Evolutionary conservation across 2,797 vertebrate species (phyloP).

Genomic region (Macrochelys suwanniensis): DNA sequence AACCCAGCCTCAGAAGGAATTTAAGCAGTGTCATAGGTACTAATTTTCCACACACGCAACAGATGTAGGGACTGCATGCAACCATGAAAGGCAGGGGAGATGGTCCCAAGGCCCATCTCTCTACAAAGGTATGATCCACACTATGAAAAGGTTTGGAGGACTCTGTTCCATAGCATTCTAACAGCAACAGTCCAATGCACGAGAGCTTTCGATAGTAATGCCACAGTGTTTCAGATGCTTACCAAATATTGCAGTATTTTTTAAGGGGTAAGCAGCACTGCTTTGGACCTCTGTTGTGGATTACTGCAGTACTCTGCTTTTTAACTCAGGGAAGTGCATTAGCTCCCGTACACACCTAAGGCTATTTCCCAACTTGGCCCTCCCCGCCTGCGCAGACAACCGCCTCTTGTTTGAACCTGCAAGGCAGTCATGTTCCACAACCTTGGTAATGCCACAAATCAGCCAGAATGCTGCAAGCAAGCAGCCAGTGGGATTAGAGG

Average conservation of each 20-base stretch:
- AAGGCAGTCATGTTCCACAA: slow-evolving; percentile 11
- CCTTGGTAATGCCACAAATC: neutral
- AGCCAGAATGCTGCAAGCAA: slow-evolving; percentile 15
- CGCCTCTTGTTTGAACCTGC: neutral
- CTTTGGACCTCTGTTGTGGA: slow-evolving; percentile 44
- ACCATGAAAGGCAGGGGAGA: neutral
- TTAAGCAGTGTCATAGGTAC: neutral
- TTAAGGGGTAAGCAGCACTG: slow-evolving; percentile 61
- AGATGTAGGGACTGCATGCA: neutral
- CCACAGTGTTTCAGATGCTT: slow-evolving; percentile 42
- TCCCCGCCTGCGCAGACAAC: neutral
- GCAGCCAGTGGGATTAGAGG: neutral
- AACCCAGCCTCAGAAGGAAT: neutral
- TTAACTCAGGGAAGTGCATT: neutral
- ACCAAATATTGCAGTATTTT: slow-evolving; percentile 53
- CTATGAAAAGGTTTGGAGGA: slow-evolving; percentile 12
- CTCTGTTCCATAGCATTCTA: neutral
- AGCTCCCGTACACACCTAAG: neutral
- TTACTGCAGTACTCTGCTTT: neutral
- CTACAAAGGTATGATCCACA: slow-evolving; percentile 25
- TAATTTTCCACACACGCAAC: neutral
- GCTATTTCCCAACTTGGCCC: neutral
- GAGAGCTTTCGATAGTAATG: slow-evolving; percentile 37
- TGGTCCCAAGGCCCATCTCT: neutral
- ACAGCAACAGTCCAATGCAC: neutral